A percentile compares a stretch with the other conserved stretches of the same genome.
Conservation (phyloP, 2,797 vertebrate species). For the Enteromius trimaculatus region DNA sequence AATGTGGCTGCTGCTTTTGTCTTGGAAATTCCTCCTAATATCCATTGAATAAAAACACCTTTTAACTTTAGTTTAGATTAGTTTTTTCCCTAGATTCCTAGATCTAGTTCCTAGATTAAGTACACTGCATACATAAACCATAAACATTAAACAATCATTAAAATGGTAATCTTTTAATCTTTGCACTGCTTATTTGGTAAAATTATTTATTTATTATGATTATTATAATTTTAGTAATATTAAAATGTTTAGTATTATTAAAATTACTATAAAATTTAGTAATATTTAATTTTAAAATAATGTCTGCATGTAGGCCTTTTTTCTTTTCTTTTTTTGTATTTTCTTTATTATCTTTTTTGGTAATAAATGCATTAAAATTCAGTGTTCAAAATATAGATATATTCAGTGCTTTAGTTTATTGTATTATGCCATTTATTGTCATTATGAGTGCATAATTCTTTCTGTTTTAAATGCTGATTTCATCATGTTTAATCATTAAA, state of each 20-base stretch:
- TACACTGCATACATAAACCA: neutral
- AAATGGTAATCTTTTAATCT: neutral
- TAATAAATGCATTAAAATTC: neutral
- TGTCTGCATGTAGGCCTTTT: neutral
- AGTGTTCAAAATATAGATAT: neutral
- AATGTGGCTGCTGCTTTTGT: neutral
- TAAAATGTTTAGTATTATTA: no score
- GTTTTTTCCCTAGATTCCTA: neutral
- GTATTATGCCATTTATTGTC: neutral
- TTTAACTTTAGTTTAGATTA: neutral
- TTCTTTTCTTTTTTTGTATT: neutral
- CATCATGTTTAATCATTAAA: neutral
- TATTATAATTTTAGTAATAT: neutral
- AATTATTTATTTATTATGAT: neutral
- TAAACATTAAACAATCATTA: neutral
- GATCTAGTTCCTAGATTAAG: neutral
- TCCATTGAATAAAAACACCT: neutral
- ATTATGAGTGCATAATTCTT: neutral
- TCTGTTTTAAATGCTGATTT: neutral
- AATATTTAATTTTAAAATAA: constrained; percentile 4
- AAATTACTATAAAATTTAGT: no score
- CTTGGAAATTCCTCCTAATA: neutral
- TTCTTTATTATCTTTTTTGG: no score
- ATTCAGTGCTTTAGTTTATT: neutral
- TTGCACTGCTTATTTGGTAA: neutral